Conservation (phyloP, 1,140 invertebrate species). For the Leptopilina clavipes region DNA sequence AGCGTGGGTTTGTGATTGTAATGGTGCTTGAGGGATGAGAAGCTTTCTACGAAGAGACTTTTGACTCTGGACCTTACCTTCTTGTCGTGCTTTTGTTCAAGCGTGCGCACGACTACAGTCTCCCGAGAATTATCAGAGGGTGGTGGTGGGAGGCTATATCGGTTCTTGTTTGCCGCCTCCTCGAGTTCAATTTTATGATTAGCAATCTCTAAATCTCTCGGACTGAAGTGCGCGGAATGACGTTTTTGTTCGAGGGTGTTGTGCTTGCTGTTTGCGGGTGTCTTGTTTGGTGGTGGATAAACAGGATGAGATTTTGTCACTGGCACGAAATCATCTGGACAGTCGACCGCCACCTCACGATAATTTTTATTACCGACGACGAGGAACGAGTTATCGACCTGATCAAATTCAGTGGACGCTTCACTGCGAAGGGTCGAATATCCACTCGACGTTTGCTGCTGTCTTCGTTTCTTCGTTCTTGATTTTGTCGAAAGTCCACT, state of each 20-base stretch:
- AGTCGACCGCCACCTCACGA: slow-evolving; percentile 84
- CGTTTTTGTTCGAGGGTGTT: slow-evolving; percentile 56
- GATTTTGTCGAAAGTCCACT: slow-evolving; percentile 56
- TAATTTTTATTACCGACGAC: slow-evolving; percentile 71
- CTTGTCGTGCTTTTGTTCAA: slow-evolving; percentile 61
- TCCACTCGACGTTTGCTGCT: slow-evolving; percentile 69
- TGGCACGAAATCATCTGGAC: slow-evolving; percentile 84
- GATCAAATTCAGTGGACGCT: slow-evolving; percentile 71
- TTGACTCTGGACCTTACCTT: slow-evolving; percentile 73
- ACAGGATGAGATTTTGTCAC: slow-evolving; percentile 84
- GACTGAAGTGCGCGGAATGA: slow-evolving; percentile 34
- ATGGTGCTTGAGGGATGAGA: slow-evolving; percentile 56
- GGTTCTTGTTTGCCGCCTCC: slow-evolving; percentile 37
- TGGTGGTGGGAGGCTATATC: slow-evolving; percentile 30
- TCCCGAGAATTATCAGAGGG: slow-evolving; percentile 45
- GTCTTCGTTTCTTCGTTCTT: slow-evolving; percentile 61
- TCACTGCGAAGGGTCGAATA: slow-evolving; percentile 74
- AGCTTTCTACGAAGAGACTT: slow-evolving; percentile 65
- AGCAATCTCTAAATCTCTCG: slow-evolving; percentile 32
- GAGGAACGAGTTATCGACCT: slow-evolving; percentile 60
- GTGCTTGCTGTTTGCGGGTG: slow-evolving; percentile 57
- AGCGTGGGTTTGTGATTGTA: slow-evolving; percentile 53
- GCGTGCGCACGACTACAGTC: slow-evolving; percentile 50
- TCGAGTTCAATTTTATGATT: slow-evolving; percentile 24
- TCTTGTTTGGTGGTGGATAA: slow-evolving; percentile 79